Percentiles rank a stretch among this genome's conserved stretches.
Evolutionary conservation across 2,797 vertebrate genomes (phyloP).

Genomic region (Phaenicophaeus curvirostris): DNA sequence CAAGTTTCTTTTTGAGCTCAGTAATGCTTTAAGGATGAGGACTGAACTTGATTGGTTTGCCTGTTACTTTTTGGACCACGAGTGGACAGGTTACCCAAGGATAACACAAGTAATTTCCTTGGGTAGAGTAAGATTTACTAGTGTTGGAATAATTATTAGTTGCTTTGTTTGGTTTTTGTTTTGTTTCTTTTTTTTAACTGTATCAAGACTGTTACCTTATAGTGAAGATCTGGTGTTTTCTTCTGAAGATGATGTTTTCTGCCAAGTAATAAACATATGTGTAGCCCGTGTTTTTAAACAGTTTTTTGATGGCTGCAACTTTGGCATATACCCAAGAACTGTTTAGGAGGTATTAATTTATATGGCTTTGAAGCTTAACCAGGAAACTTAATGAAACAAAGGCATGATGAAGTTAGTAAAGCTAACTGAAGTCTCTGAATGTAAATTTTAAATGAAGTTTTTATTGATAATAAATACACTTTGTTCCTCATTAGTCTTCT

Average conservation of each 20-base stretch:
- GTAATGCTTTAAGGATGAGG: background rate
- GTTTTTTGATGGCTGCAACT: conserved; percentile 19
- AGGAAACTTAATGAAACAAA: conserved; percentile 71
- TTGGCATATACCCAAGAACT: conserved; percentile 41
- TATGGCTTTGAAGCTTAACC: conserved; percentile 64
- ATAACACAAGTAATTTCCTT: background rate
- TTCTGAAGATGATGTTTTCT: background rate
- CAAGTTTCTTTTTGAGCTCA: background rate
- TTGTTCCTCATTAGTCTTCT: conserved; percentile 74
- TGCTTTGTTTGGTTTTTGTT: background rate
- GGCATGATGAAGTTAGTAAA: conserved; percentile 66
- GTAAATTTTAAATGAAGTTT: conserved; percentile 78
- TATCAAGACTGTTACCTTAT: background rate
- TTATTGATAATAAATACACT: conserved; percentile 80
- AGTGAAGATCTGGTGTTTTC: background rate
- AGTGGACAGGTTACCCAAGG: background rate
- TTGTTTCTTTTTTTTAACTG: background rate
- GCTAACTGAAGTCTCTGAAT: conserved; percentile 74
- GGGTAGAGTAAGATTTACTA: background rate
- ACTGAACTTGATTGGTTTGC: background rate
- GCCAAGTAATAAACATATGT: background rate
- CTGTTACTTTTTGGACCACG: background rate
- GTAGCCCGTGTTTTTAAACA: background rate
- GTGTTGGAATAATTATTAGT: background rate
- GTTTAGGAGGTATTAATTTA: conserved; percentile 62